A percentile compares a stretch with the other conserved stretches of the same genome.
These are phyloP conservation scores for Euzophera pinguis DNA, from an alignment of 2,888 invertebrate species.

Conservation along the genomic window DNA sequence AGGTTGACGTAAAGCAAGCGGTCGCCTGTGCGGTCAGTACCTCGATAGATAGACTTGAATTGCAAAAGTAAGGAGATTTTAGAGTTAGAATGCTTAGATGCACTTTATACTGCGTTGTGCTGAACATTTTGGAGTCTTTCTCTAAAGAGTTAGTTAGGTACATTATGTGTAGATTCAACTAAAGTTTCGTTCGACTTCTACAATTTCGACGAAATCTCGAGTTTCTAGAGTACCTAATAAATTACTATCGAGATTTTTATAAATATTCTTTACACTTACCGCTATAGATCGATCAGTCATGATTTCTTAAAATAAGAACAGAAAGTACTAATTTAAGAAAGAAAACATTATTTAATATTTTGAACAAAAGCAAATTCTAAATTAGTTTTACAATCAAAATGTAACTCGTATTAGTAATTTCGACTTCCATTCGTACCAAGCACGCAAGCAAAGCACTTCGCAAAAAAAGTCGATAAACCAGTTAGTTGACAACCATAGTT, in stretches of 20 bases:
- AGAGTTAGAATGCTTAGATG: too few relatives aligned
- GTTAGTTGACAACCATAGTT: conserved; percentile 56
- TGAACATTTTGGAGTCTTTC: too few relatives aligned
- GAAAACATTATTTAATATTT: background rate
- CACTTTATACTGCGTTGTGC: too few relatives aligned
- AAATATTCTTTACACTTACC: conserved; percentile 38
- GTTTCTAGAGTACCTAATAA: conserved; percentile 1
- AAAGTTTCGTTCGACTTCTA: too few relatives aligned
- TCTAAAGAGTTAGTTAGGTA: too few relatives aligned
- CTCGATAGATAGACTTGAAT: too few relatives aligned
- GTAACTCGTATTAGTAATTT: conserved; percentile 20
- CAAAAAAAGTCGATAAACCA: conserved; percentile 29
- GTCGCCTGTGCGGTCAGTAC: too few relatives aligned
- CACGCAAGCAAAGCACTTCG: background rate
- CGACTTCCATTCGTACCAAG: conserved; percentile 20
- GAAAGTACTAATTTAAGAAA: too few relatives aligned
- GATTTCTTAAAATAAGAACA: background rate
- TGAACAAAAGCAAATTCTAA: background rate
- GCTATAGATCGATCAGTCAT: conserved; percentile 66
- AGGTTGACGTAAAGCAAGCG: too few relatives aligned
- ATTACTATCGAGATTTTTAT: background rate
- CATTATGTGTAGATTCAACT: too few relatives aligned
- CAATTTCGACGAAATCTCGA: background rate
- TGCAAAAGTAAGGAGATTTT: too few relatives aligned
- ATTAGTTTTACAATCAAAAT: too few relatives aligned